These are phyloP conservation scores for Axinella damicornis DNA, from an alignment of 37 sponge, comb jelly and placozoan genomes.

Conservation along the genomic window DNA sequence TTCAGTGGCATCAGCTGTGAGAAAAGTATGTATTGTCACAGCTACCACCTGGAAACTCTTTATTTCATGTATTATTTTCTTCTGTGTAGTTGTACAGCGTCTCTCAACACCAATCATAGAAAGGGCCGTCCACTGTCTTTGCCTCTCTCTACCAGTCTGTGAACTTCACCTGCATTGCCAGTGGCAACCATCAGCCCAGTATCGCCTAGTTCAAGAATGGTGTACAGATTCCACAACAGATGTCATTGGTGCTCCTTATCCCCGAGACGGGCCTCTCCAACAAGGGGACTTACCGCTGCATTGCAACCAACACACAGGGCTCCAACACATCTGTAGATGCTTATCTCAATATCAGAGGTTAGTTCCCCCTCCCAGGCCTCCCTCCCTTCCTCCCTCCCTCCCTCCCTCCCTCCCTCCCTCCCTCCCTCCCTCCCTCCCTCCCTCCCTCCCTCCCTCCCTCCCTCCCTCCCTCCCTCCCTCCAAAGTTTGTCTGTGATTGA, in stretches of 20 bases:
- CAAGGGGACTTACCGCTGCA: constrained; percentile 45
- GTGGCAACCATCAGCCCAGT: constrained; percentile 32
- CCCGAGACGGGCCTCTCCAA: constrained; percentile 12
- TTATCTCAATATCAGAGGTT: constrained; percentile 30
- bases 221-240: not conserved
- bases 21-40: constrained; percentile 2
- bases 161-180: constrained; percentile 24
- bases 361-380: not conserved
- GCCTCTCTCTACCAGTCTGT: not conserved
- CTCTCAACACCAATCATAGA: not conserved
- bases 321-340: not conserved
- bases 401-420: not conserved
- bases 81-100: not conserved
- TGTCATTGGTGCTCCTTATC: not conserved
- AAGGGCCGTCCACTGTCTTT: not conserved
- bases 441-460: no score
- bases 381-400: constrained; percentile 5
- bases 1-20: constrained; percentile 37
- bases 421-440: no score
- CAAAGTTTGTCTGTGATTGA: no score
- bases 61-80: not conserved
- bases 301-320: constrained; percentile 28
- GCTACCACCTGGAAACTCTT: no score
- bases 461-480: constrained; percentile 8
- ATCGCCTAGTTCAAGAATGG: constrained; percentile 32